Evolutionary conservation across 1,140 invertebrate genomes (phyloP).

Genomic region (Drosophila sulfurigaster): DNA sequence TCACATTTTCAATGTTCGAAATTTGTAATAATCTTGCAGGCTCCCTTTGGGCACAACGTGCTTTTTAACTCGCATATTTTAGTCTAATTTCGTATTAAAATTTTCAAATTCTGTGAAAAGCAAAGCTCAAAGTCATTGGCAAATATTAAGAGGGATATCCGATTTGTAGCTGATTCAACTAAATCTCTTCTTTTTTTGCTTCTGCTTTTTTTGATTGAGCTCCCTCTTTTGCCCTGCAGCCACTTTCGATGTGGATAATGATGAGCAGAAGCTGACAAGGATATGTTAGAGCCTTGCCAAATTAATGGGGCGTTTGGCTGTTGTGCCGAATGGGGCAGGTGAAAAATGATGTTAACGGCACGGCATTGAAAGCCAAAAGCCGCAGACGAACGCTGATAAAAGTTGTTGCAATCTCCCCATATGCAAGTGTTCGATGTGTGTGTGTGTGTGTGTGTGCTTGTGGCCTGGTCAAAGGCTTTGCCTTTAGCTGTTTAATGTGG

Average conservation of each 20-base stretch:
- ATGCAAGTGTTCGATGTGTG: neutral
- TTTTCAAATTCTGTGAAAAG: neutral
- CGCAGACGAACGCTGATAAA: slow-evolving; percentile 32
- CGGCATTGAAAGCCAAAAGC: slow-evolving; percentile 40
- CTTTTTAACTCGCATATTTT: neutral
- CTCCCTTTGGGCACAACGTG: neutral
- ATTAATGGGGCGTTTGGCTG: slow-evolving; percentile 49
- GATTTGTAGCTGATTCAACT: neutral
- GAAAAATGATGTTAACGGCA: slow-evolving; percentile 52
- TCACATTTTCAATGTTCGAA: neutral
- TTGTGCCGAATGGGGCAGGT: slow-evolving; percentile 35
- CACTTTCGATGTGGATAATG: neutral
- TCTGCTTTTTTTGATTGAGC: neutral
- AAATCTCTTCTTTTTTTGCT: neutral
- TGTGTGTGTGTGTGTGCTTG: slow-evolving; percentile 30
- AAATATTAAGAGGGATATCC: slow-evolving; percentile 2
- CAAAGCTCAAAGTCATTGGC: neutral
- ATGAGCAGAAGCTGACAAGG: slow-evolving; percentile 5
- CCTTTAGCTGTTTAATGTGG: slow-evolving; percentile 60
- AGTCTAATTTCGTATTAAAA: slow-evolving; percentile 4
- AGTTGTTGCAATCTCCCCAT: slow-evolving; percentile 23
- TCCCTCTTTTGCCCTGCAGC: neutral
- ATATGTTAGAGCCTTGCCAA: slow-evolving; percentile 13
- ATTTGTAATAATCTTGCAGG: neutral
- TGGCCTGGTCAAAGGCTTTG: slow-evolving; percentile 34